Base-by-base conservation (phyloP, 1,140 invertebrate genomes). In the Philotrypesis tridentata region DNA sequence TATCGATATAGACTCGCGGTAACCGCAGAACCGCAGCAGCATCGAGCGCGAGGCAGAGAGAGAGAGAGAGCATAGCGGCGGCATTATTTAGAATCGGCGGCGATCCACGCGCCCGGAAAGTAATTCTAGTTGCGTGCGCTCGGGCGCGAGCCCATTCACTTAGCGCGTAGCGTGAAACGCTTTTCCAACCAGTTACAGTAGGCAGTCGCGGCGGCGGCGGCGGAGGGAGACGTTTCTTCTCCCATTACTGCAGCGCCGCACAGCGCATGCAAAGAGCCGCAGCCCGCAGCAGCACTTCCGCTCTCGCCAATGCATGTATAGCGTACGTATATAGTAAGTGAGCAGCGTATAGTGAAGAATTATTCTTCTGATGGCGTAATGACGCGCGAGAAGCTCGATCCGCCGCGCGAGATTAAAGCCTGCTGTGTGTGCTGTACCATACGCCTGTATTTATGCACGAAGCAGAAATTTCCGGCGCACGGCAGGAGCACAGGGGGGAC, bases 161-260 rank as follows among this genome's bases (percentile, higher is more conserved):
- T 76, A 67, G 61, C 71, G n/a, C n/a, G n/a, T n/a, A n/a, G n/a
- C 79, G 72, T 84, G n/a, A 79, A 82, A 82, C 83, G 76, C 33
- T 84, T 77, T 84, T 84, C 80, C 83, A 80, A 81, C 73, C 79
- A 84, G 76, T 81, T 84, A 79, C 83, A 68, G n/a, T n/a, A n/a
- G n/a, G n/a, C n/a, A n/a, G n/a, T n/a, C 65, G 70, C 29, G 48
- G 27, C 6, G 8, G 21, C 60, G 70, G 33, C 33, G 61, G 70
- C 29, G 31, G 27, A 1, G 17, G 29, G 33, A 60, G 71, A 73
- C 29, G 8, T 72, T 71, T 40, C 37, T 40, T 67, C 21, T 40
- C 23, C n/a, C 71, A 40, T 71, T 71, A 37, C 40, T 21, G 23
- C 40, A 55, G 48, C 21, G 48, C 48, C n/a, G n/a, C 48, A 55